These are phyloP conservation scores for Cheilosia vernalis DNA, from an alignment of 2,888 invertebrate genomes.

Conservation along the genomic window DNA sequence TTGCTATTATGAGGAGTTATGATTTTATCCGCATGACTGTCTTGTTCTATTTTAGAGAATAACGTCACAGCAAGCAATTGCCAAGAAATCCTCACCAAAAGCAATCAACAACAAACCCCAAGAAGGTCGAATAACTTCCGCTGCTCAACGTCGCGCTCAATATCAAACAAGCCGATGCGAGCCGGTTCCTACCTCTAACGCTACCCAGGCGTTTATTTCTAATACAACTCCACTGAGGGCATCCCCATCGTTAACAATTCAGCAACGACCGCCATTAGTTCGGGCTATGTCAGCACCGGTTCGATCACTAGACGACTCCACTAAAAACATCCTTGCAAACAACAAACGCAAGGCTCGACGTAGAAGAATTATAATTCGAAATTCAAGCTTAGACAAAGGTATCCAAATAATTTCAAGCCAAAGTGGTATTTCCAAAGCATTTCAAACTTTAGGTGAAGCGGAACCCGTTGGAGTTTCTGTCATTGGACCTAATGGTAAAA, in stretches of 20 bases:
- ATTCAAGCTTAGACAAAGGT: slow-evolving; percentile 75
- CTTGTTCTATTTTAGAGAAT: slow-evolving; percentile 27
- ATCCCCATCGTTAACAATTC: slow-evolving; percentile 79
- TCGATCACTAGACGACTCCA: slow-evolving; percentile 80
- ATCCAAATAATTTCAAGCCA: background rate
- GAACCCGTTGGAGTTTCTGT: slow-evolving; percentile 18
- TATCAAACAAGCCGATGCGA: slow-evolving; percentile 76
- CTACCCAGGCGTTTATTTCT: slow-evolving; percentile 17
- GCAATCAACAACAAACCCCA: background rate
- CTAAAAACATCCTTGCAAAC: slow-evolving; percentile 78
- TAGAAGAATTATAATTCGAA: slow-evolving; percentile 79
- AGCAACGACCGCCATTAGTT: slow-evolving; percentile 81
- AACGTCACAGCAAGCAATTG: background rate
- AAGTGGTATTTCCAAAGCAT: background rate
- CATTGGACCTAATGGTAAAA: slow-evolving; percentile 75
- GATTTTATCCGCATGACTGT: background rate
- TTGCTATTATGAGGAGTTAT: no score
- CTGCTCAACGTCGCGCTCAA: slow-evolving; percentile 76
- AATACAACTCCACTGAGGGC: slow-evolving; percentile 70
- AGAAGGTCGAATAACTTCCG: slow-evolving; percentile 54
- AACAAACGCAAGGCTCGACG: slow-evolving; percentile 80
- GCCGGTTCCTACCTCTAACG: slow-evolving; percentile 20
- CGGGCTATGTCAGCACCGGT: slow-evolving; percentile 84
- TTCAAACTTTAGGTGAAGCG: slow-evolving; percentile 28
- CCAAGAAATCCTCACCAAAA: slow-evolving; percentile 12